Base-by-base conservation (phyloP, 2,797 vertebrate genomes). In the Anguilla pacifica region DNA sequence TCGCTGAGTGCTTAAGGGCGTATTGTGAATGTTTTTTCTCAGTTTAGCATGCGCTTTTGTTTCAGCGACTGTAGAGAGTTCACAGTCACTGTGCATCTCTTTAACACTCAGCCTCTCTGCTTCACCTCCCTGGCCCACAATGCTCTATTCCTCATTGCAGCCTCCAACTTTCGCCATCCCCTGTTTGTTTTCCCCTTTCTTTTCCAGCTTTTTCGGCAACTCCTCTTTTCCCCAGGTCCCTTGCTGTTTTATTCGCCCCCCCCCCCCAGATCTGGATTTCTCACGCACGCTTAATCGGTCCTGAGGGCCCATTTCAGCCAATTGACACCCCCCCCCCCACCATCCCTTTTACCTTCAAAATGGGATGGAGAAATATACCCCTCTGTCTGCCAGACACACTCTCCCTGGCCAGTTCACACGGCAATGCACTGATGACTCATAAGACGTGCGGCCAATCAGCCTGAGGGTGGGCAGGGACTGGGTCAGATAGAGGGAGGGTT, bases 201-300 rank as follows among this genome's bases (percentile, higher is more conserved):
- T 39, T 86, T 59, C 46, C 81, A 51, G 25, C 79, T n/a, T 46
- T 79, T 67, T 81, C 79, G 39, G 46, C 57, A 51, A 11, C 28
- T 11, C 57, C 49, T 5, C 17, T 6, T 85, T 25, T 3, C 31
- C 7, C 31, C 74, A 51, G 35, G 88, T 83, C 61, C 86, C 28
- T 46, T 88, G 46, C 51, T 31, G 67, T 74, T 39, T 61, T 77
- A 61, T n/a, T n/a, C n/a, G n/a, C 77, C 77, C 88, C 57, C 87
- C 49, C 91, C 87, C 70, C 89, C 15, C 67, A 81, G 87, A 74
- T 89, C 61, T 83, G 88, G 87, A 72, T 90, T 87, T 85, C 84
- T 83, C 84, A 86, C 86, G 72, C 86, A 87, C n/a, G 35, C 46
- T 22, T 19, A 85, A 89, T 88, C 74, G 83, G 77, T 90, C 85